Conservation (phyloP, 2,797 vertebrate species). For the Clarias pachynema region DNA sequence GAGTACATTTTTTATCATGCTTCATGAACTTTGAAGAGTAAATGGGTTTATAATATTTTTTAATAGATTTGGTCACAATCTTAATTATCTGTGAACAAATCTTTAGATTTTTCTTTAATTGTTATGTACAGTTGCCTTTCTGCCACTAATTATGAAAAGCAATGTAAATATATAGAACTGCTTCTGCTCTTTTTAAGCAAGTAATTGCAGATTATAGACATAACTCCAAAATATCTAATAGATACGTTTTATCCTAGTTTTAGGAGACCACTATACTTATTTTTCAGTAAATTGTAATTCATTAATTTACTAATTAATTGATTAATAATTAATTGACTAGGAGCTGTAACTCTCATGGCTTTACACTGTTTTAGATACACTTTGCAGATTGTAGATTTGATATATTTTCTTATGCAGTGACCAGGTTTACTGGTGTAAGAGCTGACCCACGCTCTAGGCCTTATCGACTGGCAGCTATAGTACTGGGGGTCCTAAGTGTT, state of each 20-base stretch:
- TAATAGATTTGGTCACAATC: neutral
- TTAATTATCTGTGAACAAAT: neutral
- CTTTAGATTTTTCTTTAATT: neutral
- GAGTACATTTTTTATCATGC: neutral
- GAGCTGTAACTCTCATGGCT: neutral
- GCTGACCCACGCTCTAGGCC: constrained; percentile 42
- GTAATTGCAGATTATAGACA: neutral
- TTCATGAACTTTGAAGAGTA: neutral
- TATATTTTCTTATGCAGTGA: constrained; percentile 24
- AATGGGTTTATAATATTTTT: neutral
- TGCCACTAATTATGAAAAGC: neutral
- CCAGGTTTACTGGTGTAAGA: constrained; percentile 25
- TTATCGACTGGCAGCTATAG: constrained; percentile 54
- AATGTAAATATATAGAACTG: neutral
- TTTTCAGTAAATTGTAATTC: neutral
- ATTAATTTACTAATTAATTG: too few species aligned
- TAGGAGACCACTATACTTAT: neutral
- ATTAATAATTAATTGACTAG: neutral
- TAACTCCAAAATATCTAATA: neutral
- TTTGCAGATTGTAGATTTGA: neutral
- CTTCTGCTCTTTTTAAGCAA: neutral
- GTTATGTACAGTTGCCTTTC: neutral
- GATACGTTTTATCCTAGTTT: neutral
- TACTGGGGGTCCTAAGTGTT: constrained; percentile 63
- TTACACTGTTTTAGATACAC: neutral